Base-by-base conservation (phyloP, 2,888 invertebrate genomes). In the Stictocephala bisonia region DNA sequence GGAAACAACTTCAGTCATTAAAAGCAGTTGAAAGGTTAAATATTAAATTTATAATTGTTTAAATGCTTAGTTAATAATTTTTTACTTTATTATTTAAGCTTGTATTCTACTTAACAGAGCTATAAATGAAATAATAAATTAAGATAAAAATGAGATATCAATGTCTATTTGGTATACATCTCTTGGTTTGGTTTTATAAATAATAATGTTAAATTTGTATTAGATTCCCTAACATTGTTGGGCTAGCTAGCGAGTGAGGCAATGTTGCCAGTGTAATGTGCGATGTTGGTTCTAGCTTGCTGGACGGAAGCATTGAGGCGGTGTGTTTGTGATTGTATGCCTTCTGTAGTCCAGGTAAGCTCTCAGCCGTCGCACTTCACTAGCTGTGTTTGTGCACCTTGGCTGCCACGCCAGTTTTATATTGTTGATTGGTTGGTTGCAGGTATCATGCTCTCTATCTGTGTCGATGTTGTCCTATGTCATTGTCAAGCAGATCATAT, bases 301-400 rank as follows among this genome's bases (percentile, higher is more conserved):
- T 64, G 64, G 64, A 64, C 15, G n/a, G 9, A 44, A 44, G 44
- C 2, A 44, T n/a, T 3, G 20, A 44, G 22, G 24, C 64, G 26
- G 64, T 64, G 64, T 64, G 64, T 64, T 64, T 64, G 64, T 64
- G 64, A 64, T 64, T 64, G 64, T 64, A 27, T 64, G 64, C 44
- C 64, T 44, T 20, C 64, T 9, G 44, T 26, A 64, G 64, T 9
- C n/a, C 24, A 64, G 64, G 64, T 64, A 64, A 64, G 64, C 64
- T 2, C 20, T 29, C 35, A 20, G 22, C 44, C 13, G 11, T 29
- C 4, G 3, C 15, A 26, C 4, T 26, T 26, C 40, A 24, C 41
- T 64, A 41, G 44, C 64, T 26, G 15, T 29, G 44, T 64, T 40
- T 64, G 40, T 64, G 64, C 64, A 64, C 64, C 64, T 64, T 64